These are phyloP conservation scores for Seriola aureovittata DNA, from an alignment of 2,113 vertebrate species.

Conservation along the genomic window DNA sequence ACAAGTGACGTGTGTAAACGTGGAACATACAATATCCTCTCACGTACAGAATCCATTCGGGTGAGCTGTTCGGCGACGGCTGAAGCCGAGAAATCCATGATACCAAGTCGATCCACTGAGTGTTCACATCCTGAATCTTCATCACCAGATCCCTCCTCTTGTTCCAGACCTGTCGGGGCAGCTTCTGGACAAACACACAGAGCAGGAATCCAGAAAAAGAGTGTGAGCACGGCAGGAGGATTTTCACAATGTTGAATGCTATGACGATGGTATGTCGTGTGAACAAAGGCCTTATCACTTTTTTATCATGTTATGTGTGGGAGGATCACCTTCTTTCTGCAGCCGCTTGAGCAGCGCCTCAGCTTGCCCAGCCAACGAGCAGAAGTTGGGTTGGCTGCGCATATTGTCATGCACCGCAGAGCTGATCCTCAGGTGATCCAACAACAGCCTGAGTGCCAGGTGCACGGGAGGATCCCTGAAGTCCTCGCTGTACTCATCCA, in stretches of 20 bases:
- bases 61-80: constrained; percentile 90
- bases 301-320: too few relatives aligned
- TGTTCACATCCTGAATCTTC: constrained; percentile 63
- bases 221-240: background rate
- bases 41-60: constrained; percentile 86
- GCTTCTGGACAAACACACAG: constrained; percentile 36
- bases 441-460: constrained; percentile 69
- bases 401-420: constrained; percentile 60
- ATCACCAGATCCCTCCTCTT: constrained; percentile 52
- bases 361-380: constrained; percentile 77
- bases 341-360: constrained; percentile 82
- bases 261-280: background rate
- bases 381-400: constrained; percentile 73
- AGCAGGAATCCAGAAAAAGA: background rate
- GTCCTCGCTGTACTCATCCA: constrained; percentile 89
- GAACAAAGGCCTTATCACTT: background rate
- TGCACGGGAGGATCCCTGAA: constrained; percentile 87
- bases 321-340: constrained; percentile 77
- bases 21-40: background rate
- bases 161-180: constrained; percentile 32
- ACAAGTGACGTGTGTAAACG: background rate
- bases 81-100: constrained; percentile 84
- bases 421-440: constrained; percentile 81
- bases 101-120: constrained; percentile 58
- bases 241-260: background rate